A percentile compares a stretch with the other conserved stretches of the same genome.
These are phyloP conservation scores for Ctenodactylus gundi DNA, from an alignment of 2,113 vertebrate species.

Conservation along the genomic window DNA sequence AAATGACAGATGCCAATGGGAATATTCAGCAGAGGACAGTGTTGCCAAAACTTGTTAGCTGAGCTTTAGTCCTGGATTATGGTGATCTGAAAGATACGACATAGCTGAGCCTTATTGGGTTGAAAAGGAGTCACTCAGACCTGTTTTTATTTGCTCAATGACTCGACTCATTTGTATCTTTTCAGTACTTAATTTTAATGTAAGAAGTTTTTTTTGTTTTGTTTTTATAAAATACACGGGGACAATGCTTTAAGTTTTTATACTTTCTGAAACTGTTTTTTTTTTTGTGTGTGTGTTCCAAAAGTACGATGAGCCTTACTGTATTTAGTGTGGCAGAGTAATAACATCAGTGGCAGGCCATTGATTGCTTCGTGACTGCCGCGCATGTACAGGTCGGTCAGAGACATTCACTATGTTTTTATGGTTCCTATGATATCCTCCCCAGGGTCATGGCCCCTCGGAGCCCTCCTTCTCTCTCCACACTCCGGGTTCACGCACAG, in stretches of 20 bases:
- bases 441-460: conserved; percentile 55
- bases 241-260: conserved; percentile 95
- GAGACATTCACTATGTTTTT: conserved; percentile 76
- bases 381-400: conserved; percentile 80
- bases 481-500: conserved; percentile 49
- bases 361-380: conserved; percentile 84
- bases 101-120: conserved; percentile 88
- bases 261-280: conserved; percentile 84
- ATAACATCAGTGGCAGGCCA: conserved; percentile 89
- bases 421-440: conserved; percentile 73
- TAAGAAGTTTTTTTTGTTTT: conserved; percentile 85
- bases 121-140: conserved; percentile 86
- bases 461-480: background rate
- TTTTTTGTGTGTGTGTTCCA: conserved; percentile 79
- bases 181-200: conserved; percentile 88
- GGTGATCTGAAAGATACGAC: conserved; percentile 81
- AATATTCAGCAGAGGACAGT: conserved; percentile 99
- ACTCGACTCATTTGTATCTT: conserved; percentile 87
- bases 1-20: conserved; percentile 98
- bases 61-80: conserved; percentile 83
- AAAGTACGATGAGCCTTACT: conserved; percentile 87
- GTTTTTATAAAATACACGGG: conserved; percentile 90
- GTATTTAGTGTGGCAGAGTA: conserved; percentile 85
- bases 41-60: conserved; percentile 99
- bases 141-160: conserved; percentile 87